Conservation (phyloP, 2,888 invertebrate genomes). For the Pristionchus maxplancki region DNA sequence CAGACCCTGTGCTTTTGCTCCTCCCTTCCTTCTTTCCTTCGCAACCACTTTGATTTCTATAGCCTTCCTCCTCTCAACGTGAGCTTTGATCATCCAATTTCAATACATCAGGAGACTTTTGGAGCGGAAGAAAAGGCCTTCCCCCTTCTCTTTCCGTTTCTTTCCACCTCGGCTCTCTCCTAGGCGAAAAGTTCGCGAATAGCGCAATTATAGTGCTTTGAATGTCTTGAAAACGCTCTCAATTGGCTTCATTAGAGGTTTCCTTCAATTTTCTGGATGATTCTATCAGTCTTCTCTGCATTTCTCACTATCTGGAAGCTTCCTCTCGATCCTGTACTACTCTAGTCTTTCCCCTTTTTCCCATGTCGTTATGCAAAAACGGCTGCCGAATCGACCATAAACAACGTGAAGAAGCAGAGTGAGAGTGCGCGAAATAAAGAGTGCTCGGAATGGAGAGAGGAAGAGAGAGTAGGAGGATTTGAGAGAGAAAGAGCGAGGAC, state of each 20-base stretch:
- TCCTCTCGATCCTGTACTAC: neutral
- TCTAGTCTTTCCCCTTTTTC: neutral
- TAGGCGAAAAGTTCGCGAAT: neutral
- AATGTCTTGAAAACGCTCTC: neutral
- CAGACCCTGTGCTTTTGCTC: neutral
- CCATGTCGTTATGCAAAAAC: neutral
- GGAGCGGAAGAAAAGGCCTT: neutral
- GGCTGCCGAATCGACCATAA: neutral
- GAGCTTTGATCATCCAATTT: slow-evolving; percentile 33
- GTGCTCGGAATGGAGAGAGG: neutral
- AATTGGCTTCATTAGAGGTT: neutral
- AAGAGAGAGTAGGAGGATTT: neutral
- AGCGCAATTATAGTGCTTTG: neutral
- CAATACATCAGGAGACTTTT: slow-evolving; percentile 1
- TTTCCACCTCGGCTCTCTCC: neutral
- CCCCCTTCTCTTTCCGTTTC: neutral
- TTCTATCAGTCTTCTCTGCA: neutral
- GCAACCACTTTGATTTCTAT: neutral
- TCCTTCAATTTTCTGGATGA: neutral
- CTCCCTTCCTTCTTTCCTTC: neutral
- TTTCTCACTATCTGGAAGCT: neutral
- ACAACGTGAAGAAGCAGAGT: neutral
- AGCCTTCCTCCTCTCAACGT: neutral
- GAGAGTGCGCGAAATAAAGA: neutral
- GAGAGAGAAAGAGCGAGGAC: neutral